These are phyloP conservation scores for Scomber japonicus DNA, from an alignment of 2,113 vertebrate species.

Conservation along the genomic window DNA sequence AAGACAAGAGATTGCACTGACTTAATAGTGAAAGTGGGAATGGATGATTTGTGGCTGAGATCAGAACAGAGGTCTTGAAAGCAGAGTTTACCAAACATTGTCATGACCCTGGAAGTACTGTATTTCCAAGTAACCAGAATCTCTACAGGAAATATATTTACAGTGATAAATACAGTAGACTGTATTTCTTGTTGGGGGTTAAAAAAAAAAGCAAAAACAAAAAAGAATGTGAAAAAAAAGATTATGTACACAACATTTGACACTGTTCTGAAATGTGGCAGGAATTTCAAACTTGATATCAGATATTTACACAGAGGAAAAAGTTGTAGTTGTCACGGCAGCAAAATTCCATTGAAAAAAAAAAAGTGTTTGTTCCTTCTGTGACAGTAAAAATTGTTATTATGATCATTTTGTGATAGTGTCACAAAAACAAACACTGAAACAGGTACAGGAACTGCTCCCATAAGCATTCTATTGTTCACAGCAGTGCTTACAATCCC, in stretches of 20 bases:
- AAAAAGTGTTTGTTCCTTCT: too few species aligned
- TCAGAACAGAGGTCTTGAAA: constrained; percentile 41
- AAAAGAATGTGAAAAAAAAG: background rate
- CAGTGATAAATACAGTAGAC: background rate
- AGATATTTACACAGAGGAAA: background rate
- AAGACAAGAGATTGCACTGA: constrained; percentile 53
- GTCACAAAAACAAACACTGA: background rate
- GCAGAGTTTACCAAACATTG: constrained; percentile 29
- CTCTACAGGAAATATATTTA: background rate
- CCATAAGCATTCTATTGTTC: background rate
- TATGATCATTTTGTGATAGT: background rate
- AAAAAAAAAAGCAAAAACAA: background rate
- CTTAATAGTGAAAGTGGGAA: constrained; percentile 49
- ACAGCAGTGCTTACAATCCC: background rate
- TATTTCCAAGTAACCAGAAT: constrained; percentile 31
- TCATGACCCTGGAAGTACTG: constrained; percentile 18
- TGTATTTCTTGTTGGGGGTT: background rate
- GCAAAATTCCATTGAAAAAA: too few species aligned
- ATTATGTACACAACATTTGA: background rate
- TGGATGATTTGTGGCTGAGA: constrained; percentile 36
- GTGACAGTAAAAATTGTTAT: too few species aligned
- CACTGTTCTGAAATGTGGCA: background rate
- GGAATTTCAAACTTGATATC: background rate
- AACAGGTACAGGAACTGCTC: background rate
- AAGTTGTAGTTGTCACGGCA: background rate